These are phyloP conservation scores for Tetramorium simillimum DNA, from an alignment of 1,140 invertebrate species.

Conservation along the genomic window DNA sequence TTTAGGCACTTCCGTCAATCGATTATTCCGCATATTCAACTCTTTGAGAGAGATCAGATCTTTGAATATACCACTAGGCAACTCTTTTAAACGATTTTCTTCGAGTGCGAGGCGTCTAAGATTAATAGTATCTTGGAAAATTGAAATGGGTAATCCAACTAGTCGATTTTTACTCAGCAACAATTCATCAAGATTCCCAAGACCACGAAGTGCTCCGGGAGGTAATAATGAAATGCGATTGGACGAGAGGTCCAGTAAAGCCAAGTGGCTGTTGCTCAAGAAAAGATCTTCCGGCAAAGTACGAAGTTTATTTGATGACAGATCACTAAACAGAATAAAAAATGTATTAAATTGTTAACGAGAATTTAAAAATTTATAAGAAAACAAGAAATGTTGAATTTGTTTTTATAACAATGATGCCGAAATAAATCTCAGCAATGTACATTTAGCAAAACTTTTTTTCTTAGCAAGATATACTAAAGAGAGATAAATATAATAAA, in stretches of 20 bases:
- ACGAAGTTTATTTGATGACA: conserved; percentile 90
- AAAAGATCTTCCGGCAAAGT: conserved; percentile 86
- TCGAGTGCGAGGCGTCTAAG: conserved; percentile 90
- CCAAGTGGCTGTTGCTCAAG: conserved; percentile 78
- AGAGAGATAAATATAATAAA: not conserved
- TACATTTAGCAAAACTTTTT: not conserved
- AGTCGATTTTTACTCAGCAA: conserved; percentile 85
- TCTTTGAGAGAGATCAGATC: conserved; percentile 85
- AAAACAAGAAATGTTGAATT: not conserved
- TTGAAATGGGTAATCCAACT: conserved; percentile 80
- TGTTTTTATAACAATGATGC: not conserved
- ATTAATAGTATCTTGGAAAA: conserved; percentile 88
- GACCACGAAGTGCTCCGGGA: conserved; percentile 80
- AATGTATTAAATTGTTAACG: not conserved
- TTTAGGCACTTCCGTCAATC: conserved; percentile 85
- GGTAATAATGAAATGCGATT: conserved; percentile 84
- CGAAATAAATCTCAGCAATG: not conserved
- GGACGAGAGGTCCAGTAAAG: conserved; percentile 84
- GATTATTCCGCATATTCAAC: conserved; percentile 88
- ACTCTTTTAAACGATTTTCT: conserved; percentile 88
- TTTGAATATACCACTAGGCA: conserved; percentile 86
- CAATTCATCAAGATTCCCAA: conserved; percentile 85
- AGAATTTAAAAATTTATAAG: not conserved
- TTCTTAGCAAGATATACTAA: not conserved
- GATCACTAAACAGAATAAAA: conserved; percentile 84